Evolutionary conservation across 2,113 vertebrate species (phyloP).

Genomic region (Cebidichthys violaceus): DNA sequence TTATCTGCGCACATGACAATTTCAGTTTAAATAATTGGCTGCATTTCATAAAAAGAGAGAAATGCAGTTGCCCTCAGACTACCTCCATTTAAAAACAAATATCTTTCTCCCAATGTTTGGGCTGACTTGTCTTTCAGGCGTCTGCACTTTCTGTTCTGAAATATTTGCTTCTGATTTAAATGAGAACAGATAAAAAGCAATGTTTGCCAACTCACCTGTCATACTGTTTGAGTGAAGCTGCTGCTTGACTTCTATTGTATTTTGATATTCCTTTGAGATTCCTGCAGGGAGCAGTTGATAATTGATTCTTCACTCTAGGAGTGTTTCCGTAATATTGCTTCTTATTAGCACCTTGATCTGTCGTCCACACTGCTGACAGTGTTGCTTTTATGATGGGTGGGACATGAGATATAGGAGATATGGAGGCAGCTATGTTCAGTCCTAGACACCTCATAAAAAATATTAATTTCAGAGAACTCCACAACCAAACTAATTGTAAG

Average conservation of each 20-base stretch:
- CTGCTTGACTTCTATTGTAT: neutral
- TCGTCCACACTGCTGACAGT: slow-evolving; percentile 62
- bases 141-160: neutral
- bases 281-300: neutral
- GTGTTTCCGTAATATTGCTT: slow-evolving; percentile 33
- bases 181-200: neutral
- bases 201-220: slow-evolving; percentile 68
- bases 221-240: slow-evolving; percentile 56
- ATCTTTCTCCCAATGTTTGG: neutral
- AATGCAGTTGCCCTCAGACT: neutral
- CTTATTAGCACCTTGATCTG: slow-evolving; percentile 50
- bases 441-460: slow-evolving; percentile 31
- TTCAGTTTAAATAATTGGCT: neutral
- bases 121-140: neutral
- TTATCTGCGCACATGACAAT: slow-evolving; percentile 68
- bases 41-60: neutral
- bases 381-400: slow-evolving; percentile 72
- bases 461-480: slow-evolving; percentile 6
- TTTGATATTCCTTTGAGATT: slow-evolving; percentile 38
- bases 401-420: slow-evolving; percentile 54
- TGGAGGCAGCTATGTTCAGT: slow-evolving; percentile 1
- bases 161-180: slow-evolving; percentile 11
- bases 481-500: neutral
- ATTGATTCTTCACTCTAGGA: slow-evolving; percentile 36
- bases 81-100: neutral